These are phyloP conservation scores for Carassius gibelio DNA, from an alignment of 2,113 vertebrate species.

Conservation along the genomic window DNA sequence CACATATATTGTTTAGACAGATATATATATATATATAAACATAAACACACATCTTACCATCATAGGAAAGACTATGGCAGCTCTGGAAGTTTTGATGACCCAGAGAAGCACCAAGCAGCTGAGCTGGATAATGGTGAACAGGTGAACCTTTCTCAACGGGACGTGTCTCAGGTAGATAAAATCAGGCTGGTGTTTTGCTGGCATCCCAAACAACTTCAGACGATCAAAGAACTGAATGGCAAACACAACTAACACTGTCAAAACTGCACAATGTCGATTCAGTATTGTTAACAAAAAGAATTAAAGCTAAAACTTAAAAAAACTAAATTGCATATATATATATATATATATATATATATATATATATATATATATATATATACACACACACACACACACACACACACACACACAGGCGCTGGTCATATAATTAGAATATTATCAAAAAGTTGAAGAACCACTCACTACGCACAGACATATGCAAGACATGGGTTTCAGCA, in stretches of 20 bases:
- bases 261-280: neutral
- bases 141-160: slow-evolving; percentile 94
- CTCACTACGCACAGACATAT: no score
- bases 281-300: neutral
- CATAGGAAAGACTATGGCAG: slow-evolving; percentile 98
- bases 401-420: no score
- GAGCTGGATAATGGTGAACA: slow-evolving; percentile 95
- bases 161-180: slow-evolving; percentile 98
- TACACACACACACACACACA: no score
- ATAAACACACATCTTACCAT: slow-evolving; percentile 81
- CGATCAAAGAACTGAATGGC: slow-evolving; percentile 90
- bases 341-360: no score
- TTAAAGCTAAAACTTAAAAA: neutral
- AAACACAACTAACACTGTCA: neutral
- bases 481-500: no score
- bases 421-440: no score
- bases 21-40: neutral
- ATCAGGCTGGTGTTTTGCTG: slow-evolving; percentile 97
- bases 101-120: slow-evolving; percentile 91
- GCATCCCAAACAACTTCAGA: slow-evolving; percentile 93
- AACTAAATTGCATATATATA: no score
- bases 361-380: no score
- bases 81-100: slow-evolving; percentile 96
- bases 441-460: no score
- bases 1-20: neutral